Evolutionary conservation across 1,140 invertebrate species (phyloP).

Genomic region (Drosophila sproati): DNA sequence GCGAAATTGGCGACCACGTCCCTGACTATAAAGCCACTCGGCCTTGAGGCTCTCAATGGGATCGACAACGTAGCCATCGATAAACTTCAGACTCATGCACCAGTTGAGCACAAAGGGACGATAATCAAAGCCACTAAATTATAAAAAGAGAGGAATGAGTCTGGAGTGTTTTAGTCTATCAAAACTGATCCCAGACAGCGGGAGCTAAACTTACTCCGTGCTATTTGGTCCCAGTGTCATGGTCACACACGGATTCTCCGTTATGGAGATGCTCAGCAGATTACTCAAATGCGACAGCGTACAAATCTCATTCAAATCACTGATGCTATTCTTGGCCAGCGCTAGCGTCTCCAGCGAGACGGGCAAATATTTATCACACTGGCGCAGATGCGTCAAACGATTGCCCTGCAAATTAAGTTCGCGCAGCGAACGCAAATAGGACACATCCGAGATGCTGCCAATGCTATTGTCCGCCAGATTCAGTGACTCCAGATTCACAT

Average conservation of each 20-base stretch:
- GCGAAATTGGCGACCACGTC: conserved; percentile 93
- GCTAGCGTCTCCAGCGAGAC: conserved; percentile 90
- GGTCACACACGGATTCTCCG: conserved; percentile 92
- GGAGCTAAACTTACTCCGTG: conserved; percentile 60
- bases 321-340: conserved; percentile 93
- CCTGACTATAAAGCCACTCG: conserved; percentile 98
- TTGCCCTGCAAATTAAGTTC: conserved; percentile 94
- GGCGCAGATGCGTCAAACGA: conserved; percentile 91
- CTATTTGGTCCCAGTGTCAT: conserved; percentile 72
- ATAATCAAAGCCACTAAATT: conserved; percentile 93
- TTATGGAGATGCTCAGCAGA: conserved; percentile 92
- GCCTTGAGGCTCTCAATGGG: conserved; percentile 96
- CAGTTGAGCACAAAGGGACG: conserved; percentile 96
- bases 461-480: conserved; percentile 96
- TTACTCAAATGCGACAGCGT: conserved; percentile 90
- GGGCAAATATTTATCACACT: conserved; percentile 93
- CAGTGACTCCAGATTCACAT: conserved; percentile 91
- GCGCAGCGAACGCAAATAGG: conserved; percentile 89
- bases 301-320: conserved; percentile 94
- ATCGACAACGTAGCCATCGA: conserved; percentile 95
- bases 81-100: conserved; percentile 93
- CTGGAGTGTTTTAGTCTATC: neutral
- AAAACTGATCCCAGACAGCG: neutral
- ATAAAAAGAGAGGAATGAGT: neutral
- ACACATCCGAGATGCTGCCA: conserved; percentile 92